Evolutionary conservation across 2,888 invertebrate species (phyloP), one percentile per base, ranked within the genome.

Genomic region (Pediacus dermestoides): DNA sequence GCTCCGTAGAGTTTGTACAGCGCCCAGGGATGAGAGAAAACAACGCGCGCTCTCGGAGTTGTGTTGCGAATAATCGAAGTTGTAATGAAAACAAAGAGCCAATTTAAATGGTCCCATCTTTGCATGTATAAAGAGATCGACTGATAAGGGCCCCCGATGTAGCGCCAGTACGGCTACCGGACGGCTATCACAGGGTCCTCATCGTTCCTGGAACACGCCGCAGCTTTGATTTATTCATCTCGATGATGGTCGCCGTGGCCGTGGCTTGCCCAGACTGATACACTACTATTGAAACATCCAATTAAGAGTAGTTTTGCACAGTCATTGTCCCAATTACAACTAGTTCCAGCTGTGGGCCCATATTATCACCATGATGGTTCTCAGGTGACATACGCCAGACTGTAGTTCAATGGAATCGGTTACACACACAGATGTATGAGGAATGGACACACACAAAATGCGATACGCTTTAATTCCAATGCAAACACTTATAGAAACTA

Each of bases 81-180:
- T 51, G 54, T 60, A 62, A 61, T 62, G 60, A 63, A 61, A 62
- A 62, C 61, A 63, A 62, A 62, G 60, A 61, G 56, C 58, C 63
- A 60, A 62, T 61, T 62, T 62, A 62, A 61, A 59, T 53, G 55
- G 60, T 48, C 53, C 55, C 54, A 54, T 55, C 52, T 61, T 60
- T 59, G 61, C 61, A 62, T 62, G 58, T 56, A 61, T 58, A 48
- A 39, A 13, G 52, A 55, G 55, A 57, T 57, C 39, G 41, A 38
- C 38, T 43, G 57, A 58, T 58, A 57, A 56, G 53, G 32, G 33
- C 21, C 16, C 33, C 38, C 42, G 46, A 37, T 44, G 48, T 40
- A 58, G 59, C 57, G 58, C 60, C 58, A 54, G 54, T 50, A 48
- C 42, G 57, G 48, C 57, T 56, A 51, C 57, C 46, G 49, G 50